phyloP scores from a whole-genome alignment of 2,113 vertebrate species.

The Monarcha castaneiventris region DNA sequence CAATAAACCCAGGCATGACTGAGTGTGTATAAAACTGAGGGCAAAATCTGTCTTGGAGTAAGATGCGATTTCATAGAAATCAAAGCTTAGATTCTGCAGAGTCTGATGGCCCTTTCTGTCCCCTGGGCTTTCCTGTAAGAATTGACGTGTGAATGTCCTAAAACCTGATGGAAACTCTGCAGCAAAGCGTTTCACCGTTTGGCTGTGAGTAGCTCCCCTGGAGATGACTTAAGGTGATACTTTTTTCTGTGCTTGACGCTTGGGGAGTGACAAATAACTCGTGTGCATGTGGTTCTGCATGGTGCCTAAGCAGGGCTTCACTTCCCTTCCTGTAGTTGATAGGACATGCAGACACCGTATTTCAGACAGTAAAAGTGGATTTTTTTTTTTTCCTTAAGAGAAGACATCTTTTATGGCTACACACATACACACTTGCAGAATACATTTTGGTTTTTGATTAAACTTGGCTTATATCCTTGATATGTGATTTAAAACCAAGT shows the following conservation, averaged over 20 bases:
- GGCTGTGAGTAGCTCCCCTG: not conserved
- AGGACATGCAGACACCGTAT: not conserved
- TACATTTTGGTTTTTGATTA: not conserved
- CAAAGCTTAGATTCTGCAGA: not conserved
- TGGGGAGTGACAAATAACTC: not conserved
- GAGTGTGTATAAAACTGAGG: not conserved
- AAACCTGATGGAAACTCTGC: not conserved
- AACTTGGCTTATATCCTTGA: not conserved
- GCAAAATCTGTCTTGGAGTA: not conserved
- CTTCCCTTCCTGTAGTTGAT: not conserved
- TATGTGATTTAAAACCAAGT: not conserved
- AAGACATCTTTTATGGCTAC: not conserved
- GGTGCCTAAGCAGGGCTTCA: not conserved
- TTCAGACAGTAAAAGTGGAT: not conserved
- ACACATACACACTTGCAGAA: not conserved
- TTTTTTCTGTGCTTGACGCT: not conserved
- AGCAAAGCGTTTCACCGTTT: not conserved
- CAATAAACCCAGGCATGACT: not conserved
- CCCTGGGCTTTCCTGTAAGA: not conserved
- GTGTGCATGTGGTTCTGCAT: fast-evolving
- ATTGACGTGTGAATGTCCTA: not conserved
- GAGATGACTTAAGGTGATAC: not conserved
- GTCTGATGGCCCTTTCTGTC: not conserved
- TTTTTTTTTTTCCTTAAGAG: not conserved
- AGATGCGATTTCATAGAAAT: not conserved